Base-by-base conservation (phyloP, 2,797 vertebrate species). In the Mormyrus hasselquistii region DNA sequence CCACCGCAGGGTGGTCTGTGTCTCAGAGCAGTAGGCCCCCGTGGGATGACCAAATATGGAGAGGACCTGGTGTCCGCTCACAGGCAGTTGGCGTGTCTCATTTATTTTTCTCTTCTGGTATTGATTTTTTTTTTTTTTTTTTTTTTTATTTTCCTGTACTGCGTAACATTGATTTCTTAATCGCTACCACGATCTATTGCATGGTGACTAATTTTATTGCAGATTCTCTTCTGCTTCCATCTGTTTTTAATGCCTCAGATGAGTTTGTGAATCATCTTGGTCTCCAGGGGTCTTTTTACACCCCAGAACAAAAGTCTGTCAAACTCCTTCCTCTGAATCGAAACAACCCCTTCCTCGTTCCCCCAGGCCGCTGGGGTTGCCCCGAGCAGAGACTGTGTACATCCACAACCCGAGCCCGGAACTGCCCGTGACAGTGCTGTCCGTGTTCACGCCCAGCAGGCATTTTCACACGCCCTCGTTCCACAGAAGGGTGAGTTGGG, bases 401-500 rank as follows among this genome's bases (percentile, higher is more conserved):
- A 97, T 97, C 90, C 97, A 97, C 94, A 99, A 99, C 94, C 98
- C 98, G 90, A 99, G 97, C 92, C 96, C 96, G 94, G 98, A 99
- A 87, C 97, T 96, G 90, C 96, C 98, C 92, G 96, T 99, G 90
- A 97, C 97, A 90, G 96, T 99, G 95, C 97, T 97, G 93, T 99
- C 98, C 49, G 96, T 98, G 97, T 98, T 98, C 96, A 97, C 97
- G 94, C 96, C 97, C 93, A 97, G 97, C 94, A 96, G 96, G 92
- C 97, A 99, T 96, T 99, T 99, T 96, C 97, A 99, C 93, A 96
- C 97, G 95, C 98, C 98, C 95, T 97, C 97, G 93, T 96, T 97
- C 93, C 96, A 97, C 93, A 97, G 96, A 97, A 96, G 96, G 97
- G 98, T 99, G 93, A 97, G 97, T 96, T 25, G 41, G 38, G 16